Conservation (phyloP, 2,888 invertebrate species). For the Nephrotoma flavescens region DNA sequence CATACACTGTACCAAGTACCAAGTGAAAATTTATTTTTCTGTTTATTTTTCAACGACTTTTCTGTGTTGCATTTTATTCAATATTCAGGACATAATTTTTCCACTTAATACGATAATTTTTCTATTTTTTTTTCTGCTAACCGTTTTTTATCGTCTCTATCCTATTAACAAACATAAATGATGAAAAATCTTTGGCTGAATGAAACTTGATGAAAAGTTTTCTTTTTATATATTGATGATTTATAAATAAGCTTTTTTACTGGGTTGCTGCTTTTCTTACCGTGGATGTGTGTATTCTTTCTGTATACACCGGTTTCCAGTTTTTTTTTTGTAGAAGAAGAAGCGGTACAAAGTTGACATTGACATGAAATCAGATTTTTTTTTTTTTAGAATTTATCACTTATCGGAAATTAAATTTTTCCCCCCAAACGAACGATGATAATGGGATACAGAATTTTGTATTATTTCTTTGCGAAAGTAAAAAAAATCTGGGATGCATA, state of each 20-base stretch:
- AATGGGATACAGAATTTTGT: not conserved
- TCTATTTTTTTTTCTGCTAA: not conserved
- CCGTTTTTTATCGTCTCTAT: not conserved
- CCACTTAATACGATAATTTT: not conserved
- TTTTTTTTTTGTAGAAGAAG: not conserved
- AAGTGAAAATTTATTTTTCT: not conserved
- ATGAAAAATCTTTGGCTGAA: not conserved
- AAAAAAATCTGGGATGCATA: not conserved
- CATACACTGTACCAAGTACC: not conserved
- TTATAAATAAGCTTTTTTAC: not conserved
- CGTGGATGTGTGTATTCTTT: not conserved
- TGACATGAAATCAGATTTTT: not conserved
- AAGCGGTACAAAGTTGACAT: not conserved
- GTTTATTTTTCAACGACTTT: not conserved
- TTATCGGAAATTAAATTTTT: not conserved
- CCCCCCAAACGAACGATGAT: not conserved
- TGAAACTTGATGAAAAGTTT: not conserved
- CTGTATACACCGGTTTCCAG: not conserved
- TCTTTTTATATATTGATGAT: not conserved
- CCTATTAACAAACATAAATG: not conserved
- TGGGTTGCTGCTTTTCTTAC: not conserved
- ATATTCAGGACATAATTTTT: not conserved
- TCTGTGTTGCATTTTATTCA: not conserved
- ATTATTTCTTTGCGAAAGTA: not conserved
- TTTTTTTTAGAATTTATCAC: not conserved